Evolutionary conservation across 2,113 vertebrate genomes (phyloP).

Genomic region (Hystrix cristata): DNA sequence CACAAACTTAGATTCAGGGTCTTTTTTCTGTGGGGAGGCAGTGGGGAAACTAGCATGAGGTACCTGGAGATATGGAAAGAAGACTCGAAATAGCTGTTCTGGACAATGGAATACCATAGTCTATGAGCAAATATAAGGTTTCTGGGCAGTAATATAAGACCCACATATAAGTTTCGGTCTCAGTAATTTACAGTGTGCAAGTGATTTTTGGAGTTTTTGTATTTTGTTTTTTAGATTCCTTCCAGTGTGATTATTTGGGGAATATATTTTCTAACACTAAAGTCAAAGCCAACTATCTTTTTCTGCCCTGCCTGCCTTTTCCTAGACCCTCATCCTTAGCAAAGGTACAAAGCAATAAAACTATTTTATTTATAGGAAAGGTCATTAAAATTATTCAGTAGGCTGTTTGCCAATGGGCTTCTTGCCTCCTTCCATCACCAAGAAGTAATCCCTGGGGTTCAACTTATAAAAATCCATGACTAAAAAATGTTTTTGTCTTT

Average conservation of each 20-base stretch:
- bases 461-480: constrained; percentile 55
- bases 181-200: background rate
- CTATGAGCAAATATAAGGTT: background rate
- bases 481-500: constrained; percentile 73
- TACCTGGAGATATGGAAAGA: background rate
- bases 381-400: constrained; percentile 73
- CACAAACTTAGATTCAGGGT: background rate
- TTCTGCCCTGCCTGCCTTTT: constrained; percentile 15
- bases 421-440: background rate
- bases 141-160: background rate
- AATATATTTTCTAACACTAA: constrained; percentile 28
- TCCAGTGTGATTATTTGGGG: background rate
- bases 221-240: background rate
- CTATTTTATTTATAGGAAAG: constrained; percentile 70
- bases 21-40: background rate
- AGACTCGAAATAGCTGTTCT: background rate
- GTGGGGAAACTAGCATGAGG: fast-evolving
- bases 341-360: constrained; percentile 64
- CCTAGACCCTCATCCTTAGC: constrained; percentile 32
- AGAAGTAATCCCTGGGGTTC: constrained; percentile 54
- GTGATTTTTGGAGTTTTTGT: background rate
- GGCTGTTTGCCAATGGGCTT: constrained; percentile 17
- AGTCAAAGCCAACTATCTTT: constrained; percentile 41
- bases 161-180: background rate
- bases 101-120: background rate